These are phyloP conservation scores for Nibea albiflora DNA, from an alignment of 2,113 vertebrate genomes.

Conservation along the genomic window DNA sequence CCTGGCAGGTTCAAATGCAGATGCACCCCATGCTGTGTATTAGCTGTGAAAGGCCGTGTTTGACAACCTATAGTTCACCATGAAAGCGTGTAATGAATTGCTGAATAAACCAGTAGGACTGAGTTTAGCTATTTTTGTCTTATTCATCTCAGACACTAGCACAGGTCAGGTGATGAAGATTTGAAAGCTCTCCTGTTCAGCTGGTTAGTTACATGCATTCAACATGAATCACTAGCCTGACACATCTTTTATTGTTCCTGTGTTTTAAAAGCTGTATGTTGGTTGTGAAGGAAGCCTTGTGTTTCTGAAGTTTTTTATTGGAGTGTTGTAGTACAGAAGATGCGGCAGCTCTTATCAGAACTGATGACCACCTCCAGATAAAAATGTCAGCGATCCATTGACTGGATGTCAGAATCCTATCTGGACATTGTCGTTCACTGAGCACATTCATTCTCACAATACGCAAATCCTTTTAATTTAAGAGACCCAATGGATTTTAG, in stretches of 20 bases:
- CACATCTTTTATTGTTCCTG: not conserved
- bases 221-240: not conserved
- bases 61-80: not conserved
- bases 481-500: not conserved
- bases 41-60: not conserved
- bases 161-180: not conserved
- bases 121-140: not conserved
- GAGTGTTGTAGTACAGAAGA: not conserved
- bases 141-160: not conserved
- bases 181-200: not conserved
- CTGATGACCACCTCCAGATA: too few species aligned
- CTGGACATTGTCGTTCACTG: not conserved
- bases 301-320: not conserved
- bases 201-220: not conserved
- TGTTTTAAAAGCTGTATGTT: not conserved
- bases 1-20: slow-evolving; percentile 24
- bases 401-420: not conserved
- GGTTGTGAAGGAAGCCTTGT: not conserved
- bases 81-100: not conserved
- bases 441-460: too few species aligned
- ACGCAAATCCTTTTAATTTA: not conserved
- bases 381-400: not conserved
- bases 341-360: not conserved
- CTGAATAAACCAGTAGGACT: not conserved
- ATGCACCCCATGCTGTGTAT: slow-evolving; percentile 15